These are phyloP conservation scores for Ernsta delagoae DNA, from an alignment of 2,888 invertebrate genomes.

Conservation along the genomic window DNA sequence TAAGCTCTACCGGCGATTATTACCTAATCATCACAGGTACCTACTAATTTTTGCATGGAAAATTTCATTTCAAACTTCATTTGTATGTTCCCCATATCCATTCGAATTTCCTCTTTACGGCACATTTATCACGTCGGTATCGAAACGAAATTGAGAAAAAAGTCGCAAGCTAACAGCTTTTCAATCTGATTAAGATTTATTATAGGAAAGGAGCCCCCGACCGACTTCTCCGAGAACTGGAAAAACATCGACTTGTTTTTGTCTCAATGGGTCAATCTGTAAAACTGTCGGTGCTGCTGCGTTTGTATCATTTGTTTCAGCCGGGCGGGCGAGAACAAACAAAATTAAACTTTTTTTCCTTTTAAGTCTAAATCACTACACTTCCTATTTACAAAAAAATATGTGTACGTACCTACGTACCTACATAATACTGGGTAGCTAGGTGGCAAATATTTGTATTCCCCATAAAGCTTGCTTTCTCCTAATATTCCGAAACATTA, in stretches of 20 bases:
- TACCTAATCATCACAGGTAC: too few relatives aligned
- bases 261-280: slow-evolving; percentile 38
- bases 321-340: slow-evolving; percentile 6
- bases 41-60: too few relatives aligned
- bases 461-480: too few relatives aligned
- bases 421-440: too few relatives aligned
- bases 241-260: slow-evolving; percentile 40
- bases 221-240: slow-evolving; percentile 31
- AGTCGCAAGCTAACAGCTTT: slow-evolving; percentile 58
- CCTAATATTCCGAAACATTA: too few relatives aligned
- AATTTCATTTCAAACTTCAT: slow-evolving; percentile 36
- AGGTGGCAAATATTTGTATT: too few relatives aligned
- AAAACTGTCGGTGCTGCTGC: slow-evolving; percentile 32
- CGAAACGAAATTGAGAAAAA: slow-evolving; percentile 61
- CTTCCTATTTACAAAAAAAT: too few relatives aligned
- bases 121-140: slow-evolving; percentile 60
- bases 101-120: slow-evolving; percentile 46
- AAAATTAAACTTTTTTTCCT: slow-evolving; percentile 13
- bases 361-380: too few relatives aligned
- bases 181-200: slow-evolving; percentile 61
- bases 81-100: slow-evolving; percentile 27
- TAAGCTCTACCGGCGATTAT: too few relatives aligned
- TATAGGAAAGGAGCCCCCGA: slow-evolving; percentile 43
- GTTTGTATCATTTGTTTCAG: slow-evolving; percentile 33
- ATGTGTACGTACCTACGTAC: neutral